Base-by-base conservation (phyloP, 1,140 invertebrate species). In the Drosophila ambigua region DNA sequence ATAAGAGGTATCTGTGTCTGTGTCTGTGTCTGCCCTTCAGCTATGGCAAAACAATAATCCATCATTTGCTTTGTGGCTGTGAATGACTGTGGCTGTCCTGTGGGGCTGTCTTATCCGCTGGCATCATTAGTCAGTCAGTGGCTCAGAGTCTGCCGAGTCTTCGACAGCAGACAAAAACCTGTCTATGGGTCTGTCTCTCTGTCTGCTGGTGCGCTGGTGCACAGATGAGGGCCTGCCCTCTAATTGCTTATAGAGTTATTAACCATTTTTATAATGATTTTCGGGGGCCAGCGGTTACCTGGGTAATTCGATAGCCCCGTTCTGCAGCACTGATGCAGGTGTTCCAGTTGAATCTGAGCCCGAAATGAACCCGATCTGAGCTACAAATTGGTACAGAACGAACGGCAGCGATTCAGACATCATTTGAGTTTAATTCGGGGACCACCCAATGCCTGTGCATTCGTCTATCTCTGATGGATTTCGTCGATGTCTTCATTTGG, bases 171-270 rank as follows among this genome's bases (percentile, higher is more conserved):
- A 64, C 48, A 72, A 59, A 79, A 66, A 66, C 66, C 66, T 68
- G 50, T 39, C 48, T 28, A 23, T 39, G 4, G 2, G 1, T 28
- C 26, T 28, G 6, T 28, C 26, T 7, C 6, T 28, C 7, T 5
- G 26, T 28, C 26, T 24, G 23, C 23, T 24, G 35, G 4, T 13
- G 35, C 11, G 8, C 3, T 4, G 13, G 35, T 13, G 35, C 1
- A 41, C 43, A 50, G 52, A 58, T 58, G 44, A 41, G 58, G 62
- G 63, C 63, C 35, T 39, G 35, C 35, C 35, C 11, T 61, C 61
- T 77, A 79, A 84, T 85, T 80, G 72, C 80, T 73, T 77, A 85
- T 84, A 80, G 77, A 84, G 80, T 84, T 84, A 84, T 84, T 84
- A 84, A 79, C 64, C 48, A 74, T 74, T 71, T 71, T 74, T 44